Evolutionary conservation across 23 tunicate genomes (phyloP).

Genomic region (Ascidia mentula): DNA sequence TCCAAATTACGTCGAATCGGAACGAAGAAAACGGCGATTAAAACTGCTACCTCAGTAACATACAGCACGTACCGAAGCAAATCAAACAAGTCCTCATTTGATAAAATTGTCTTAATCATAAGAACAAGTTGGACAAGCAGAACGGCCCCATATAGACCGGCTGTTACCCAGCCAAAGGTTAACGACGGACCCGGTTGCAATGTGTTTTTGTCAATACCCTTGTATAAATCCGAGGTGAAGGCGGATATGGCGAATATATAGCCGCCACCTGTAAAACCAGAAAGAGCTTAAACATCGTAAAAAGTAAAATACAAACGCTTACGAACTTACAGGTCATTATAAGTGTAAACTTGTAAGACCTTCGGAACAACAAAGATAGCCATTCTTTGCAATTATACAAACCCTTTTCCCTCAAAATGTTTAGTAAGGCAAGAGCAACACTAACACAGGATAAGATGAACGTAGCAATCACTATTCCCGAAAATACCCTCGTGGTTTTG

Average conservation of each 20-base stretch:
- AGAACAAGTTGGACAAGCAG: background rate
- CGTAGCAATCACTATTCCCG: no score
- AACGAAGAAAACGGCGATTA: background rate
- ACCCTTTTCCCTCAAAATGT: no score
- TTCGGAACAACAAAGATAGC: no score
- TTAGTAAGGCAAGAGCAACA: no score
- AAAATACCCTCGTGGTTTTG: no score
- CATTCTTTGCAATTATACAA: no score
- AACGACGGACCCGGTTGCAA: background rate
- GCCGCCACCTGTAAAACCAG: background rate
- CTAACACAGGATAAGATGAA: no score
- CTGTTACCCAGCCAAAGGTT: background rate
- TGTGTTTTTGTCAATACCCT: background rate
- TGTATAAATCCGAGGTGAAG: background rate
- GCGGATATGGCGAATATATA: background rate
- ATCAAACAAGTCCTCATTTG: background rate
- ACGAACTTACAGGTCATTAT: no score
- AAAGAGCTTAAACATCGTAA: no score
- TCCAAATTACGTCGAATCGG: conserved; percentile 2
- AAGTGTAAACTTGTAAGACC: no score
- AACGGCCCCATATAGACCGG: background rate
- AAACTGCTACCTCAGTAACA: background rate
- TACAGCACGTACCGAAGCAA: background rate
- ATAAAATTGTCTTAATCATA: background rate
- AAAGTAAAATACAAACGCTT: no score